These are phyloP conservation scores for Tapirus indicus DNA, from an alignment of 2,797 vertebrate species.

Conservation along the genomic window DNA sequence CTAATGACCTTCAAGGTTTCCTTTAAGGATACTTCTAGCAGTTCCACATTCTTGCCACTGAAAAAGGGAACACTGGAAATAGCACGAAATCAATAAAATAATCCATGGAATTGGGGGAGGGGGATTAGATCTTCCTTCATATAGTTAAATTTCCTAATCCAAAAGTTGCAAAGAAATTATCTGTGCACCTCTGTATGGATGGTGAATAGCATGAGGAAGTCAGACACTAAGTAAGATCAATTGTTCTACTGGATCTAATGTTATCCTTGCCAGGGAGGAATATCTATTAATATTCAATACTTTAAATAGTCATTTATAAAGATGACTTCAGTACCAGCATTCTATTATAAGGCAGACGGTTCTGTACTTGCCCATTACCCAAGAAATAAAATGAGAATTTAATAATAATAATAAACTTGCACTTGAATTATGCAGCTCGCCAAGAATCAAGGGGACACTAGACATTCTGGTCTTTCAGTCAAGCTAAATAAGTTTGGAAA, in stretches of 20 bases:
- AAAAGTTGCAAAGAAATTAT: conserved; percentile 43
- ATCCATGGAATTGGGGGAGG: conserved; percentile 10
- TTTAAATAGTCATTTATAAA: conserved; percentile 41
- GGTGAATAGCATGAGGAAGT: neutral
- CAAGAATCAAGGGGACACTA: conserved; percentile 1
- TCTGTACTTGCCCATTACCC: neutral
- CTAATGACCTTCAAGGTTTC: conserved; percentile 78
- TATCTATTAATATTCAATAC: conserved; percentile 32
- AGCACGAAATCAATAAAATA: conserved; percentile 52
- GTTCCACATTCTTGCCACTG: conserved; percentile 62
- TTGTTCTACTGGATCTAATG: neutral
- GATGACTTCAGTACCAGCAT: neutral
- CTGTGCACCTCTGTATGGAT: neutral
- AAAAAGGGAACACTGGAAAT: conserved; percentile 68
- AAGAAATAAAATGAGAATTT: neutral
- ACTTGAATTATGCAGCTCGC: conserved; percentile 46
- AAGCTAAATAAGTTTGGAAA: conserved; percentile 71
- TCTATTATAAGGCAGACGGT: neutral
- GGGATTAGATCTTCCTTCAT: neutral
- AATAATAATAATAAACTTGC: neutral
- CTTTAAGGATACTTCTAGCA: conserved; percentile 73
- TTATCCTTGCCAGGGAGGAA: neutral
- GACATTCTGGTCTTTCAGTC: conserved; percentile 53
- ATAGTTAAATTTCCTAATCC: conserved; percentile 19
- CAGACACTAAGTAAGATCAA: neutral